Evolutionary conservation across 1,140 invertebrate genomes (phyloP).

Genomic region (Pseudomyrmex sp.): DNA sequence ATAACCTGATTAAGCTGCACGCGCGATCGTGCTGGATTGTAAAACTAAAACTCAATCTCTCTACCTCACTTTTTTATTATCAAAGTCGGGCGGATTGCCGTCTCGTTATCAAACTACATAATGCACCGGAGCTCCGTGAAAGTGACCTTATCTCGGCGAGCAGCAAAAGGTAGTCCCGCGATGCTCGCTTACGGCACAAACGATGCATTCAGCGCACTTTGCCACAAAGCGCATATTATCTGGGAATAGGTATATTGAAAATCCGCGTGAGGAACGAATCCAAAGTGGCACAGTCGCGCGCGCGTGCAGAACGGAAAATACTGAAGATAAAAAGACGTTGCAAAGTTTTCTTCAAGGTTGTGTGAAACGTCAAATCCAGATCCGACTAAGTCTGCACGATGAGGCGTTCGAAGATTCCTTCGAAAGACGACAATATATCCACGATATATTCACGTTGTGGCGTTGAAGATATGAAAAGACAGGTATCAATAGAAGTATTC

Average conservation of each 20-base stretch:
- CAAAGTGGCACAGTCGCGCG: neutral
- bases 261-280: neutral
- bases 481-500: conserved; percentile 9
- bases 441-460: conserved; percentile 10
- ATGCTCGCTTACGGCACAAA: conserved; percentile 7
- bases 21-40: neutral
- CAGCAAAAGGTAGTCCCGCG: conserved; percentile 19
- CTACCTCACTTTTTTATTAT: neutral
- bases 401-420: too few relatives aligned
- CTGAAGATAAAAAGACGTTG: neutral
- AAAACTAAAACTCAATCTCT: too few relatives aligned
- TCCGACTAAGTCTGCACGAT: neutral
- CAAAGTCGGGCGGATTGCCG: conserved; percentile 1
- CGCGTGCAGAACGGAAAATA: neutral
- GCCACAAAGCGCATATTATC: conserved; percentile 46
- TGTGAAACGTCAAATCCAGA: conserved; percentile 21
- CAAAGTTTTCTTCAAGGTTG: conserved; percentile 26
- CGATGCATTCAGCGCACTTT: conserved; percentile 24
- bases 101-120: conserved; percentile 17
- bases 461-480: neutral
- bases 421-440: neutral
- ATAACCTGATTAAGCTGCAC: neutral
- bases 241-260: neutral
- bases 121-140: neutral
- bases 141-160: conserved; percentile 16